Percentiles rank a stretch among this genome's conserved stretches.
Conservation (phyloP, 2,888 invertebrate species). For the Rotaria macrura region DNA sequence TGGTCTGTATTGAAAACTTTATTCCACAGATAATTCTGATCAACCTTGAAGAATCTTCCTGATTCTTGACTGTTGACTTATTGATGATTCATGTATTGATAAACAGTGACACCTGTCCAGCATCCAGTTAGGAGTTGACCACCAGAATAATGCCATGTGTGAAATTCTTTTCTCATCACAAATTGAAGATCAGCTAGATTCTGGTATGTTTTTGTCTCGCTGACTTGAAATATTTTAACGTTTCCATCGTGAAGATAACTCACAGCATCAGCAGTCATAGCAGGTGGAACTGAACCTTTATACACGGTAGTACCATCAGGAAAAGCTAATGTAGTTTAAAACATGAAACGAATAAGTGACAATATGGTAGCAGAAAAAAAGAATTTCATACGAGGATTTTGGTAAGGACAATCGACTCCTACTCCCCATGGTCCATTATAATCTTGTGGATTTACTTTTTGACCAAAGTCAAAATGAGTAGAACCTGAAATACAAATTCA, state of each 20-base stretch:
- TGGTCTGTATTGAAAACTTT: background rate
- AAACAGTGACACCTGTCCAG: slow-evolving; percentile 8
- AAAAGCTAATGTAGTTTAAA: background rate
- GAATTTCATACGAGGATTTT: background rate
- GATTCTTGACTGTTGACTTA: background rate
- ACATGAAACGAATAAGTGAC: background rate
- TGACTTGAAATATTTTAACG: background rate
- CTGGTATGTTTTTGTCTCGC: background rate
- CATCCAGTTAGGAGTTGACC: slow-evolving; percentile 15
- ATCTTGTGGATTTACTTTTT: background rate
- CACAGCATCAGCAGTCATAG: slow-evolving; percentile 18
- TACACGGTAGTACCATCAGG: background rate
- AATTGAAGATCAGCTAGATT: background rate
- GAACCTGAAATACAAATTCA: background rate
- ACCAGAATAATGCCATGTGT: slow-evolving; percentile 17
- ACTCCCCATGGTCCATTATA: slow-evolving; percentile 19
- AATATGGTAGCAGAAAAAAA: background rate
- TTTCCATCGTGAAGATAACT: background rate
- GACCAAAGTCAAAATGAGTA: background rate
- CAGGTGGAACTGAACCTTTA: background rate
- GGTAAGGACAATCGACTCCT: background rate
- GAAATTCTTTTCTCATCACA: slow-evolving; percentile 18
- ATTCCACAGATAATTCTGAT: background rate
- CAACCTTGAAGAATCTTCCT: background rate
- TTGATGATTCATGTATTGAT: background rate